phyloP scores from a whole-genome alignment of 2,888 invertebrate species.

The Hypolimnas misippus region DNA sequence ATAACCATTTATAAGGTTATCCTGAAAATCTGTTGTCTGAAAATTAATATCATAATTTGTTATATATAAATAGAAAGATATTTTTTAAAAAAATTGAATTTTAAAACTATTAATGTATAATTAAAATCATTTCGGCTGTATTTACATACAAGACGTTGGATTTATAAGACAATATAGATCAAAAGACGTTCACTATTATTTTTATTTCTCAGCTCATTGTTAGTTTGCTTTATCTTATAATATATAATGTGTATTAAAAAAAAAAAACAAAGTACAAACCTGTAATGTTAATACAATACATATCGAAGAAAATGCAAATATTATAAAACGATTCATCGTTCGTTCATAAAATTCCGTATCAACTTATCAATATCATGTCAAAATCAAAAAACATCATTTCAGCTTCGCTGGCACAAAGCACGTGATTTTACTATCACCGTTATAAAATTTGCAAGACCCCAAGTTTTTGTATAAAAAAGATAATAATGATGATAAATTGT shows the following conservation, averaged over 20 bases:
- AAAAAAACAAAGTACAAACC: slow-evolving; percentile 53
- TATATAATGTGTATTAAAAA: neutral
- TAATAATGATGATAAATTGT: slow-evolving; percentile 22
- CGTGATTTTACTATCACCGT: neutral
- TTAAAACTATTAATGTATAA: no score
- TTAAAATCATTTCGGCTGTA: no score
- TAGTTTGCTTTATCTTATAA: slow-evolving; percentile 3
- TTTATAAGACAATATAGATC: no score
- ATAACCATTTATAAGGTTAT: slow-evolving; percentile 79
- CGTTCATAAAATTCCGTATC: slow-evolving; percentile 59
- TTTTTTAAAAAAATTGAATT: no score
- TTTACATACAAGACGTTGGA: no score
- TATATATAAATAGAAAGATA: no score
- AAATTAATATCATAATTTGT: slow-evolving; percentile 40
- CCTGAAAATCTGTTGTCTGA: slow-evolving; percentile 78
- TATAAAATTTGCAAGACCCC: neutral
- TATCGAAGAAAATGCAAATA: slow-evolving; percentile 59
- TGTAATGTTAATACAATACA: slow-evolving; percentile 64
- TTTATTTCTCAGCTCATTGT: slow-evolving; percentile 1
- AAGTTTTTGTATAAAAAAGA: neutral
- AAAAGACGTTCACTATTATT: no score
- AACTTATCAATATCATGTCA: slow-evolving; percentile 45
- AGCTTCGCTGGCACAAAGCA: neutral
- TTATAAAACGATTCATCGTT: slow-evolving; percentile 65
- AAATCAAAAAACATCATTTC: slow-evolving; percentile 19